A percentile compares a stretch with the other conserved stretches of the same genome.
Evolutionary conservation across 2,888 invertebrate species (phyloP).

Genomic region (Erebia epiphron): DNA sequence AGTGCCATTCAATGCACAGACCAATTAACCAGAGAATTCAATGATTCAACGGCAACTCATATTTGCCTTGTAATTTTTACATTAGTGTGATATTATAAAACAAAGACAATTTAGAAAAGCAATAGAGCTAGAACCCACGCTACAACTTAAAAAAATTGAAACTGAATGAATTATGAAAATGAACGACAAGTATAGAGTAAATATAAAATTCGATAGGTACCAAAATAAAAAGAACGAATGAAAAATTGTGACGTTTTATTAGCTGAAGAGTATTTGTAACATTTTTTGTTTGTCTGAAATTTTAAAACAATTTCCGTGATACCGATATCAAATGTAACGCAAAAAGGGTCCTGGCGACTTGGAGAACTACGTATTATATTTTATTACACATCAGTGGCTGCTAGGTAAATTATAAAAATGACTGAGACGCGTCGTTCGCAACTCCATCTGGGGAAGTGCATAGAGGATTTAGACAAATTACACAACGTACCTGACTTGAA

Average conservation of each 20-base stretch:
- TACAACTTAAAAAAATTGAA: background rate
- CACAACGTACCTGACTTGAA: slow-evolving; percentile 76
- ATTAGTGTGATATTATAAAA: too few species aligned
- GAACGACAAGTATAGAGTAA: slow-evolving; percentile 27
- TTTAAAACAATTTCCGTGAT: slow-evolving; percentile 59
- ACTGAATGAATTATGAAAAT: background rate
- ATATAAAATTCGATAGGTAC: slow-evolving; percentile 26
- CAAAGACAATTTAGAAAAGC: background rate
- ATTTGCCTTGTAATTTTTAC: too few species aligned
- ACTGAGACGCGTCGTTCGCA: slow-evolving; percentile 75
- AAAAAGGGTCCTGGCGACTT: slow-evolving; percentile 50
- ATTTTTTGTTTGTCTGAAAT: slow-evolving; percentile 70
- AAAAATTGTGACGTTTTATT: slow-evolving; percentile 39
- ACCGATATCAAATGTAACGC: slow-evolving; percentile 70
- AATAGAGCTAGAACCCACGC: background rate
- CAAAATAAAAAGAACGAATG: slow-evolving; percentile 32
- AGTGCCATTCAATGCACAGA: too few species aligned
- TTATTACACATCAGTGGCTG: slow-evolving; percentile 21
- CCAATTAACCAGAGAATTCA: too few species aligned
- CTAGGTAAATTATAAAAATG: slow-evolving; percentile 61
- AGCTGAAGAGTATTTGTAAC: slow-evolving; percentile 39
- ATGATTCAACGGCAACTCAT: too few species aligned
- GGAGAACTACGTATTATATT: slow-evolving; percentile 40
- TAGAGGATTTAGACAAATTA: slow-evolving; percentile 82
- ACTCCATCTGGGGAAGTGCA: slow-evolving; percentile 81